Conservation (phyloP, 2,797 vertebrate species). For the Periophthalmus magnuspinnatus region DNA sequence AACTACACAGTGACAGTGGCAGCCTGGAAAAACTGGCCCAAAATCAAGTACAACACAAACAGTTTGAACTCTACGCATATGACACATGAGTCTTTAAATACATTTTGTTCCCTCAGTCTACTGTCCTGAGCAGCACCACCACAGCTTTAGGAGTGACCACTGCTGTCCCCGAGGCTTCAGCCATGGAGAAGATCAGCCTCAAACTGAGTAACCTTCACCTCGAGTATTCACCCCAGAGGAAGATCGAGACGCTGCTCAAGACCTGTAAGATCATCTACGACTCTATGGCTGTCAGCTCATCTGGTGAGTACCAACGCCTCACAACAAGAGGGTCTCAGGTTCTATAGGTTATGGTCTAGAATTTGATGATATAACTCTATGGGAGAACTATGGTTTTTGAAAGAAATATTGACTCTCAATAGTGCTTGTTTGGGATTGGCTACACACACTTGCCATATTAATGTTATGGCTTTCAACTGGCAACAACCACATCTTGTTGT, state of each 20-base stretch:
- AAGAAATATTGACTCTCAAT: no score
- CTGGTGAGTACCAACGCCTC: slow-evolving; percentile 69
- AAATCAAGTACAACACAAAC: slow-evolving; percentile 77
- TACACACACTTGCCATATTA: no score
- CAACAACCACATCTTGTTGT: no score
- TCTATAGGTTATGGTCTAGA: no score
- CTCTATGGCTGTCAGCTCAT: slow-evolving; percentile 89
- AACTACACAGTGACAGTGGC: slow-evolving; percentile 80
- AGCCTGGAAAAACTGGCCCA: slow-evolving; percentile 84
- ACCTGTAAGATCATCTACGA: slow-evolving; percentile 97
- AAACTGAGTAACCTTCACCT: slow-evolving; percentile 87
- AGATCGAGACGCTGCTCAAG: slow-evolving; percentile 92
- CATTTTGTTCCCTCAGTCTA: slow-evolving; percentile 50
- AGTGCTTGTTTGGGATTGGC: no score
- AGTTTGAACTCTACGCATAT: background rate
- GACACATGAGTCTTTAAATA: no score
- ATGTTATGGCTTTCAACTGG: no score
- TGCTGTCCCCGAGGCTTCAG: slow-evolving; percentile 84
- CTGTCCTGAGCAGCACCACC: slow-evolving; percentile 85
- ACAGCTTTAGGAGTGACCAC: slow-evolving; percentile 92
- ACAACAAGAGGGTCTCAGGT: background rate
- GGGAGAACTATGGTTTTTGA: no score
- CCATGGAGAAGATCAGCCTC: slow-evolving; percentile 92
- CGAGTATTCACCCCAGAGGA: slow-evolving; percentile 94
- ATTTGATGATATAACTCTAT: no score